Percentiles rank a stretch among this genome's conserved stretches.
Evolutionary conservation across 2,888 invertebrate species (phyloP).

Genomic region (Trileptium ribeirensis): DNA sequence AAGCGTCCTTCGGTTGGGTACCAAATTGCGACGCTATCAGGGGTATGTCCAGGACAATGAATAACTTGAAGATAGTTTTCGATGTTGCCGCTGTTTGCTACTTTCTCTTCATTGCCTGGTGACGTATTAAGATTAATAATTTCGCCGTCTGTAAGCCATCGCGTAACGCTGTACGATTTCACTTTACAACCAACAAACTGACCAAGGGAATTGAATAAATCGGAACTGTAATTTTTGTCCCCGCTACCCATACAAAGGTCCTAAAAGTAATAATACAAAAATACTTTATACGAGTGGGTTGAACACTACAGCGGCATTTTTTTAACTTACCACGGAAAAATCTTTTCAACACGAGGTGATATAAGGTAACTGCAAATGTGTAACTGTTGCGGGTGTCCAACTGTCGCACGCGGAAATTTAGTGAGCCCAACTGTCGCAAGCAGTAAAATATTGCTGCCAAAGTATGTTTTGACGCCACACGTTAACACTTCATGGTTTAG

Average conservation of each 20-base stretch:
- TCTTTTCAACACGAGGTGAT: no score
- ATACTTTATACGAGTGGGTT: no score
- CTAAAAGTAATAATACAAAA: background rate
- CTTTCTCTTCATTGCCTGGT: no score
- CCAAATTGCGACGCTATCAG: background rate
- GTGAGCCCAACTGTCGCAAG: no score
- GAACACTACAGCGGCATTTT: no score
- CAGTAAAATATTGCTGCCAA: no score
- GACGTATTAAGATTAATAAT: no score
- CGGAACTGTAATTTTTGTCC: background rate
- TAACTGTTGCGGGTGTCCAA: no score
- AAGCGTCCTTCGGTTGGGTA: background rate
- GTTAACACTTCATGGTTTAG: no score
- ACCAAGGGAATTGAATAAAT: slow-evolving; percentile 14
- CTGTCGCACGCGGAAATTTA: background rate
- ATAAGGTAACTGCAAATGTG: no score
- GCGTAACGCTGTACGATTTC: slow-evolving; percentile 5
- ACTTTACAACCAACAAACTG: slow-evolving; percentile 5
- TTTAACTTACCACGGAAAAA: no score
- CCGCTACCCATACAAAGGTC: slow-evolving; percentile 5
- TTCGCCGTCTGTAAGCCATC: slow-evolving; percentile 18
- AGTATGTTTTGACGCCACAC: no score
- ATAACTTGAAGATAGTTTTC: background rate
- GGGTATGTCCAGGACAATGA: slow-evolving; percentile 17
- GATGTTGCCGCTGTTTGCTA: background rate